Conservation (phyloP, 2,797 vertebrate genomes). For the Coendou prehensilis region DNA sequence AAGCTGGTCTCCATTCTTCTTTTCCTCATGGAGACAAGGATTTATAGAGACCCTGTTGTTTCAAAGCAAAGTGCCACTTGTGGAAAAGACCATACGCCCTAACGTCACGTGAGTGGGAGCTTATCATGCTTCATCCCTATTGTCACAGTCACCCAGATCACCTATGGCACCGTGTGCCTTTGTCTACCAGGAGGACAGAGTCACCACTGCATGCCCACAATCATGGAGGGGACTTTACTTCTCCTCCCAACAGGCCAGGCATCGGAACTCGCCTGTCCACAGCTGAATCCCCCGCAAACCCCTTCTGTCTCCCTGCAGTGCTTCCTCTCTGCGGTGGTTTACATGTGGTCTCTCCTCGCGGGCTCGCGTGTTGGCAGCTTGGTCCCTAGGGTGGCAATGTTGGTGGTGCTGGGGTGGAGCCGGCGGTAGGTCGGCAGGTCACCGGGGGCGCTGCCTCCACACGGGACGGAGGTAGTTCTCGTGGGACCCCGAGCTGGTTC, state of each 20-base stretch:
- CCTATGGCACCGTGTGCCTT: rapidly evolving
- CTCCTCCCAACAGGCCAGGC: background rate
- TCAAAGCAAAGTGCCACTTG: background rate
- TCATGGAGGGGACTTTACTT: background rate
- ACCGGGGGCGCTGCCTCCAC: background rate
- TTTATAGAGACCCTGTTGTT: background rate
- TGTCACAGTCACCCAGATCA: background rate
- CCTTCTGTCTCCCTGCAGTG: background rate
- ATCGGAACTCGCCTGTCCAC: background rate
- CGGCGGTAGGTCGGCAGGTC: background rate
- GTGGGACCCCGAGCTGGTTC: background rate
- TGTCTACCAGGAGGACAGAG: background rate
- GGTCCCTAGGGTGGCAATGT: too few species aligned
- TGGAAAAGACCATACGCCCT: background rate
- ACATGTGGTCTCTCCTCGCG: background rate
- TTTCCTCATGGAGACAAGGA: background rate
- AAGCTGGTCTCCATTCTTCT: background rate
- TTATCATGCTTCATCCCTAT: rapidly evolving
- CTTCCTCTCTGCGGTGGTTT: background rate
- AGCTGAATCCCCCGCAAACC: background rate
- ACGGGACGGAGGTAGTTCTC: background rate
- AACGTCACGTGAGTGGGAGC: too few species aligned
- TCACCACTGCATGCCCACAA: background rate
- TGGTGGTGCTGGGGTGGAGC: background rate
- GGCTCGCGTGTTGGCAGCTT: background rate